These are phyloP conservation scores for Python bivittatus DNA, from an alignment of 2,113 vertebrate genomes.

Conservation along the genomic window DNA sequence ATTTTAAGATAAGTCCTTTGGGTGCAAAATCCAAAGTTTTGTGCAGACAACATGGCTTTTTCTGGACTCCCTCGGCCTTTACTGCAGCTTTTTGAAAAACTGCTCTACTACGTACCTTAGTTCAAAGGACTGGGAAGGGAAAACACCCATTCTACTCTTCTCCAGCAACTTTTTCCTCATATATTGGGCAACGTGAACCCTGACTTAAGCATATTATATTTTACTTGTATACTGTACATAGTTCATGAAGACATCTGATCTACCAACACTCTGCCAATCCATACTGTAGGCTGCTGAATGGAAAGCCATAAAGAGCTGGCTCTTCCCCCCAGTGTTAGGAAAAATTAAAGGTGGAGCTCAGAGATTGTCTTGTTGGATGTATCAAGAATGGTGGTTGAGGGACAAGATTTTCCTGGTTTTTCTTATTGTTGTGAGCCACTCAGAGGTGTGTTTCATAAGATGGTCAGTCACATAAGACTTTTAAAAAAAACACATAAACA, in stretches of 20 bases:
- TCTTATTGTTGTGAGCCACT: background rate
- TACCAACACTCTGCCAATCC: constrained; percentile 40
- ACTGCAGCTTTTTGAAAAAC: background rate
- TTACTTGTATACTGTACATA: constrained; percentile 33
- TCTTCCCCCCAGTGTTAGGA: background rate
- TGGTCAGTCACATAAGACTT: background rate
- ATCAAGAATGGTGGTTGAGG: background rate
- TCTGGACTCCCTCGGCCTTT: too few species aligned
- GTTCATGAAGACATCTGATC: constrained; percentile 41
- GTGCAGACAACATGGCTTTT: background rate
- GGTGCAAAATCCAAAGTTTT: background rate
- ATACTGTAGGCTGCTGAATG: constrained; percentile 19
- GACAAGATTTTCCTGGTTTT: background rate
- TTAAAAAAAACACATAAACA: constrained; percentile 23
- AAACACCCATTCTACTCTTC: background rate
- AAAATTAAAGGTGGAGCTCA: background rate
- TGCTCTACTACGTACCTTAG: background rate
- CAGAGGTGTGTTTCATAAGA: background rate
- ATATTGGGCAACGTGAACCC: background rate
- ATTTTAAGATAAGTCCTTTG: constrained; percentile 45
- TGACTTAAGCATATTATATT: constrained; percentile 49
- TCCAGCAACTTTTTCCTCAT: background rate
- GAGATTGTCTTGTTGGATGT: background rate
- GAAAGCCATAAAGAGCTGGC: background rate
- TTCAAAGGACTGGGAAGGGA: background rate